Conservation (phyloP, 2,888 invertebrate species). For the Tinea pellionella region DNA sequence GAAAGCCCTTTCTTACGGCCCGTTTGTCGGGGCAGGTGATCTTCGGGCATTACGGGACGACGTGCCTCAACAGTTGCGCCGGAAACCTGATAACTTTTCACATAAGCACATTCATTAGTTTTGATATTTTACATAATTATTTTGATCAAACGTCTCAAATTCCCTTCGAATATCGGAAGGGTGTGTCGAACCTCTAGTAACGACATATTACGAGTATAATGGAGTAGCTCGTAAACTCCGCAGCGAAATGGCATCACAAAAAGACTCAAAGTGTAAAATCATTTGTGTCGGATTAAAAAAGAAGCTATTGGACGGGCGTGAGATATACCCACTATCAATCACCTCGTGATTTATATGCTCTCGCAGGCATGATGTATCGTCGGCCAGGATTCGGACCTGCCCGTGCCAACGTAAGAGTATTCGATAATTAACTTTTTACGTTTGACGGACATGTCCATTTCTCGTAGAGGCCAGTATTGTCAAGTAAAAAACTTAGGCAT, state of each 20-base stretch:
- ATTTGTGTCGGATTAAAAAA: slow-evolving; percentile 66
- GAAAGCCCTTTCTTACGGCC: slow-evolving; percentile 23
- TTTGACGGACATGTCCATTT: slow-evolving; percentile 61
- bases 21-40: slow-evolving; percentile 29
- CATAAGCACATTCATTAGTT: slow-evolving; percentile 29
- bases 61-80: slow-evolving; percentile 35
- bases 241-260: slow-evolving; percentile 53
- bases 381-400: slow-evolving; percentile 33
- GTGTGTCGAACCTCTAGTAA: not conserved
- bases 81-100: slow-evolving; percentile 60
- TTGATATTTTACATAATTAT: slow-evolving; percentile 7
- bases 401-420: slow-evolving; percentile 47
- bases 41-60: slow-evolving; percentile 25
- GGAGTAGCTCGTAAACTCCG: slow-evolving; percentile 37
- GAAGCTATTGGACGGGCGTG: slow-evolving; percentile 60
- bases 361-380: slow-evolving; percentile 59
- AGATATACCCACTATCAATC: slow-evolving; percentile 66
- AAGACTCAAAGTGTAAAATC: slow-evolving; percentile 55
- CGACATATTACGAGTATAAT: slow-evolving; percentile 8
- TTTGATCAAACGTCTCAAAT: slow-evolving; percentile 16
- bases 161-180: slow-evolving; percentile 22
- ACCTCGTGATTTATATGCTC: slow-evolving; percentile 62
- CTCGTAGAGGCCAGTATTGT: slow-evolving; percentile 12
- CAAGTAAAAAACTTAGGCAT: slow-evolving; percentile 11
- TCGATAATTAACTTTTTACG: slow-evolving; percentile 67